A percentile compares a stretch with the other conserved stretches of the same genome.
Evolutionary conservation across 2,113 vertebrate genomes (phyloP).

Genomic region (Neoarius graeffei): DNA sequence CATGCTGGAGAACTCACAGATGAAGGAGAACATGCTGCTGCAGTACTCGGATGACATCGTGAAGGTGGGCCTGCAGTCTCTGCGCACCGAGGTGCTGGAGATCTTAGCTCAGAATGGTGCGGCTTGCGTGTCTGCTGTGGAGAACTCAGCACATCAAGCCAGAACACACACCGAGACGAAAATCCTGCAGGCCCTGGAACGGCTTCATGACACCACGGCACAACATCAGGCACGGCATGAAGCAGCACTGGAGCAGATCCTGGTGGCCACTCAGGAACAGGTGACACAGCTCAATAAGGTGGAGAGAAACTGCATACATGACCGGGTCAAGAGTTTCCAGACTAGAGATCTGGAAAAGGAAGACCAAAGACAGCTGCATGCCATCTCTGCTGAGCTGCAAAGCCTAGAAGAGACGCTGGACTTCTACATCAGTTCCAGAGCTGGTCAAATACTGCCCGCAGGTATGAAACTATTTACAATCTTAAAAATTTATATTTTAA

Average conservation of each 20-base stretch:
- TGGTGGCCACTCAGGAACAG: constrained; percentile 68
- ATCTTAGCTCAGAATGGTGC: constrained; percentile 66
- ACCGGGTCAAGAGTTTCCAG: constrained; percentile 50
- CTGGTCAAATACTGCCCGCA: constrained; percentile 75
- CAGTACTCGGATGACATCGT: constrained; percentile 81
- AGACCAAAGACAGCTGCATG: constrained; percentile 55
- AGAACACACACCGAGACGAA: constrained; percentile 65
- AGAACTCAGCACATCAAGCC: constrained; percentile 64
- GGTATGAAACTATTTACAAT: constrained; percentile 67
- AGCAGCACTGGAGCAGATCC: constrained; percentile 70
- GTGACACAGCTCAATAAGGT: constrained; percentile 69
- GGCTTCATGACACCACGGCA: constrained; percentile 43
- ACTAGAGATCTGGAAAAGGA: constrained; percentile 52
- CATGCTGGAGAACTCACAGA: constrained; percentile 96
- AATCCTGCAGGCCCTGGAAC: constrained; percentile 63
- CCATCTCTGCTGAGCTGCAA: constrained; percentile 69
- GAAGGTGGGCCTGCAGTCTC: constrained; percentile 78
- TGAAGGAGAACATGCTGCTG: constrained; percentile 92
- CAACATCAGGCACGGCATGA: constrained; percentile 62
- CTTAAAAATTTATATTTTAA: neutral
- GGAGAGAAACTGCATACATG: constrained; percentile 69
- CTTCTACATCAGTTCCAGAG: constrained; percentile 34
- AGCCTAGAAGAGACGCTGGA: constrained; percentile 61
- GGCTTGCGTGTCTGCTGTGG: constrained; percentile 61
- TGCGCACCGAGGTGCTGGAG: constrained; percentile 80